Conservation (phyloP, 1,140 invertebrate genomes). For the Colletes gigas region DNA sequence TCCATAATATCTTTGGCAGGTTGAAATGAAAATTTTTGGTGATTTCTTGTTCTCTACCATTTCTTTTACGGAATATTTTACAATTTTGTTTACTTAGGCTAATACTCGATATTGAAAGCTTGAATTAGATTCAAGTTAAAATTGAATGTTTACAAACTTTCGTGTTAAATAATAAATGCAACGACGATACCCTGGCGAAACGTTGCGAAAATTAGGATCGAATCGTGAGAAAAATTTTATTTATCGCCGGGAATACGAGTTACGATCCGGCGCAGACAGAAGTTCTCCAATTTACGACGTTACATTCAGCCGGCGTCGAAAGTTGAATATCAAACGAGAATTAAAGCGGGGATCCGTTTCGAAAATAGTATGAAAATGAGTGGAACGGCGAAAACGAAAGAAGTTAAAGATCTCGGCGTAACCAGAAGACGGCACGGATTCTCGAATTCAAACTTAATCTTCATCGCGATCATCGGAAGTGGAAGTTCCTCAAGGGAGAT, state of each 20-base stretch:
- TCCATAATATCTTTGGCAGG: too few relatives aligned
- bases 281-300: slow-evolving; percentile 5
- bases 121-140: too few relatives aligned
- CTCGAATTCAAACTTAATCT: slow-evolving; percentile 49
- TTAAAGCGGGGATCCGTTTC: slow-evolving; percentile 35
- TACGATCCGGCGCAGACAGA: not conserved
- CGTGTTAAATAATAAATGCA: too few relatives aligned
- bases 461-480: slow-evolving; percentile 34
- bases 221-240: not conserved
- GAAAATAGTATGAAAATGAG: slow-evolving; percentile 51
- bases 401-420: slow-evolving; percentile 38
- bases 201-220: too few relatives aligned
- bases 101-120: too few relatives aligned
- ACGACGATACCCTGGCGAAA: too few relatives aligned
- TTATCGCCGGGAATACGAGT: not conserved
- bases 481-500: slow-evolving; percentile 47
- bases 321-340: slow-evolving; percentile 35
- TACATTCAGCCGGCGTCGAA: not conserved
- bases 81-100: too few relatives aligned
- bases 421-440: not conserved
- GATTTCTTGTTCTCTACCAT: too few relatives aligned
- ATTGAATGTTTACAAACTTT: too few relatives aligned
- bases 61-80: too few relatives aligned
- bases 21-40: too few relatives aligned
- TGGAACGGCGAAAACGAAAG: slow-evolving; percentile 15